phyloP scores from a whole-genome alignment of 35 echinoderm and acorn worm genomes.

The Nesometra sesokonis region DNA sequence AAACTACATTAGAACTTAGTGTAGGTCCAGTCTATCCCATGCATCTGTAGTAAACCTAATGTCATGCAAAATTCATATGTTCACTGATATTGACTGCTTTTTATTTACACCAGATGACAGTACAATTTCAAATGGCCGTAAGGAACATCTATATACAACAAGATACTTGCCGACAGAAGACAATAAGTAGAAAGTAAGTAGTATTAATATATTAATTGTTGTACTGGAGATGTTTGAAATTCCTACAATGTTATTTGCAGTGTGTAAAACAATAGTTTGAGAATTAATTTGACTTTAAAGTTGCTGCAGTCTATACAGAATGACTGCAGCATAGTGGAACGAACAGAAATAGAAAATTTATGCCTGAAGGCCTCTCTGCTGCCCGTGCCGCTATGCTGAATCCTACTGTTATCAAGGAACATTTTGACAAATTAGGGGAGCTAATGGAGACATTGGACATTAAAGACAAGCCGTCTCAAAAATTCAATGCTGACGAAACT shows the following conservation, averaged over 20 bases:
- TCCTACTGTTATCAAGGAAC: constrained; percentile 19
- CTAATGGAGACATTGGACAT: neutral
- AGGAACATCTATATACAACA: neutral
- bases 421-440: constrained; percentile 7
- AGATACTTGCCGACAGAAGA: too few relatives aligned
- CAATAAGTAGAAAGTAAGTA: too few relatives aligned
- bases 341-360: too few relatives aligned
- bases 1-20: neutral
- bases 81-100: neutral
- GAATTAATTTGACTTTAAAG: too few relatives aligned
- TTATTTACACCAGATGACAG: neutral
- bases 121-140: neutral
- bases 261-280: too few relatives aligned
- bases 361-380: constrained; percentile 24
- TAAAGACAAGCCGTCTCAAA: constrained; percentile 20
- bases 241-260: too few relatives aligned
- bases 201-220: too few relatives aligned
- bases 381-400: constrained; percentile 22
- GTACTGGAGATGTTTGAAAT: too few relatives aligned
- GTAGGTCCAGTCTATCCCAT: neutral
- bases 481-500: constrained; percentile 32
- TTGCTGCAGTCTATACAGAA: too few relatives aligned
- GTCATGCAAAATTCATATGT: neutral
- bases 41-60: neutral
- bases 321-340: too few relatives aligned